phyloP scores from a whole-genome alignment of 2,797 vertebrate genomes.

The Eupleurogrammus muticus region DNA sequence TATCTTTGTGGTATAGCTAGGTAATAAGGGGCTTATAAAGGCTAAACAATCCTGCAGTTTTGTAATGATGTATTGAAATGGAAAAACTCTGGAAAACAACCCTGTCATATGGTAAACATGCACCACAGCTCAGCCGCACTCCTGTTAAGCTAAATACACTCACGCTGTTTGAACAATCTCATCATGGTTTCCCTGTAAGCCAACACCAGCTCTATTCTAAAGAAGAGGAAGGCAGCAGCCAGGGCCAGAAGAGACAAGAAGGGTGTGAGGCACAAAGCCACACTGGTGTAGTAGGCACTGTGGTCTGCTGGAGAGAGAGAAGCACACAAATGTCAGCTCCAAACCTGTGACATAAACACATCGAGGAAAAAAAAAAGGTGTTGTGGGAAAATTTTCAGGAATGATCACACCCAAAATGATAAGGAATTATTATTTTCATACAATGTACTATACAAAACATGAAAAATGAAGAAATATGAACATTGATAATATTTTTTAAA shows the following conservation, averaged over 20 bases:
- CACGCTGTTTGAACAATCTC: slow-evolving; percentile 55
- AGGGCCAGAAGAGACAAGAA: slow-evolving; percentile 34
- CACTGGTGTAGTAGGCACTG: slow-evolving; percentile 24
- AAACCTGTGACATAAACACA: neutral
- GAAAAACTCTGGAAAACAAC: too few relatives aligned
- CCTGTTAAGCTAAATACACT: neutral
- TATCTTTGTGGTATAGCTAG: too few relatives aligned
- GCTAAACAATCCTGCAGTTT: too few relatives aligned
- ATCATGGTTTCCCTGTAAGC: slow-evolving; percentile 64
- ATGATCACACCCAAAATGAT: neutral
- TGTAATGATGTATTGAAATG: too few relatives aligned
- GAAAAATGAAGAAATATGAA: too few relatives aligned
- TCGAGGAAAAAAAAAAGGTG: neutral
- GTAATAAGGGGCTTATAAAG: too few relatives aligned
- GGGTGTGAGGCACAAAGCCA: slow-evolving; percentile 41
- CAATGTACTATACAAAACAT: too few relatives aligned
- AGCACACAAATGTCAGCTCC: neutral
- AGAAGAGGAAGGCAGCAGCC: slow-evolving; percentile 34
- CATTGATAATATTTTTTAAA: too few relatives aligned
- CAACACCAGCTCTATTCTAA: slow-evolving; percentile 72
- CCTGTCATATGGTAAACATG: neutral
- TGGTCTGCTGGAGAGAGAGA: slow-evolving; percentile 51
- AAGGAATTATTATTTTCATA: too few relatives aligned
- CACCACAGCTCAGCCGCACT: too few relatives aligned
- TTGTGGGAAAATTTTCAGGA: neutral